Conservation (phyloP, 2,797 vertebrate genomes). For the Numenius phaeopus region DNA sequence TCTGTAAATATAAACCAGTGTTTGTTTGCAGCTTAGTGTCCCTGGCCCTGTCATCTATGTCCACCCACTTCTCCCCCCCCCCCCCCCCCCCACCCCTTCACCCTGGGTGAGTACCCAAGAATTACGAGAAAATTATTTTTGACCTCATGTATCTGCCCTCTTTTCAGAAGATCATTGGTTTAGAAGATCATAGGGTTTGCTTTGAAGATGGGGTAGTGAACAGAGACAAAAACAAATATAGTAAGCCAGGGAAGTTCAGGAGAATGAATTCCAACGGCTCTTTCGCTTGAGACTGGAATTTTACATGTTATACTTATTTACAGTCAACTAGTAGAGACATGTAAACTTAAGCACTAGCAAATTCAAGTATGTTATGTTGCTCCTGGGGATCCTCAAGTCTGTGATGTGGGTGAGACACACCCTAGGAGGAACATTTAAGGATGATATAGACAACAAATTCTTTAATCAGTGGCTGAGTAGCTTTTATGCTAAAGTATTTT, state of each 20-base stretch:
- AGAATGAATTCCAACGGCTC: neutral
- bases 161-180: neutral
- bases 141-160: neutral
- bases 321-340: neutral
- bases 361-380: neutral
- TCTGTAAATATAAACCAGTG: neutral
- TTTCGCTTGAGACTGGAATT: neutral
- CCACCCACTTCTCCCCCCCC: too few species aligned
- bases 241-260: neutral
- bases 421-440: neutral
- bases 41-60: neutral
- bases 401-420: slow-evolving; percentile 2
- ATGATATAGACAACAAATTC: neutral
- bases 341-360: neutral
- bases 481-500: neutral
- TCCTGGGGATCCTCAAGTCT: neutral
- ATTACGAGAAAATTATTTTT: neutral
- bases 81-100: too few species aligned
- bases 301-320: neutral
- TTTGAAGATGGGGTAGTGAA: neutral
- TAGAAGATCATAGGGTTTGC: neutral
- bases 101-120: neutral
- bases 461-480: neutral
- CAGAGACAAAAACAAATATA: neutral
- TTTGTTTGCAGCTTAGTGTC: neutral